Evolutionary conservation across 2,113 vertebrate species (phyloP).

Genomic region (Siniperca chuatsi): DNA sequence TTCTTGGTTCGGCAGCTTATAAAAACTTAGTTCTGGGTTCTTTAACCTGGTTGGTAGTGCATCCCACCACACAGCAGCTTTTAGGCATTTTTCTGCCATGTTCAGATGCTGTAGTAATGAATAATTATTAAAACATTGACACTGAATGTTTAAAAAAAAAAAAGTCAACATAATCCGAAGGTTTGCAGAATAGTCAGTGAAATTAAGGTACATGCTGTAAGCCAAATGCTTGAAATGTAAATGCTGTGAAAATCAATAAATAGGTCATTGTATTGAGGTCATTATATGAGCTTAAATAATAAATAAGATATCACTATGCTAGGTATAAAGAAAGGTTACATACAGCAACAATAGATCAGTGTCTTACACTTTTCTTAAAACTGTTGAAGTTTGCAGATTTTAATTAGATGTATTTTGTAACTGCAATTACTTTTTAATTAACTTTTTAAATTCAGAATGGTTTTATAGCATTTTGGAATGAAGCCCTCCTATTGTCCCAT

Average conservation of each 20-base stretch:
- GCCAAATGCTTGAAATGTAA: not conserved
- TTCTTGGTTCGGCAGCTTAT: too few relatives aligned
- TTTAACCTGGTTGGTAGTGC: too few relatives aligned
- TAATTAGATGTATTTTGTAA: conserved; percentile 14
- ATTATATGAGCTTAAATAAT: not conserved
- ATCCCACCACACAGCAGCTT: too few relatives aligned
- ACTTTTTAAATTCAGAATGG: conserved; percentile 24
- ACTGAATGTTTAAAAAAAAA: not conserved
- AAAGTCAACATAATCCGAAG: not conserved
- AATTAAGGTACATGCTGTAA: too few relatives aligned
- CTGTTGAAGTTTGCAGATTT: not conserved
- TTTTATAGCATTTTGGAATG: conserved; percentile 40
- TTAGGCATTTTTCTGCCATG: too few relatives aligned
- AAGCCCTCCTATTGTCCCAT: conserved; percentile 51
- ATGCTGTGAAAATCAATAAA: not conserved
- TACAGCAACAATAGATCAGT: not conserved
- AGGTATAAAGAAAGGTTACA: not conserved
- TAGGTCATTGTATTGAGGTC: too few relatives aligned
- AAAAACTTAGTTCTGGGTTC: too few relatives aligned
- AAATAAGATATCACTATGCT: not conserved
- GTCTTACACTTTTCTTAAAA: not conserved
- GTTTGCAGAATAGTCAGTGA: not conserved
- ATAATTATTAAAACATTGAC: not conserved
- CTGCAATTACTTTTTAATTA: conserved; percentile 10
- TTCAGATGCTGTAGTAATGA: not conserved